Base-by-base conservation (phyloP, 2,888 invertebrate genomes). In the Steinernema carpocapsae region DNA sequence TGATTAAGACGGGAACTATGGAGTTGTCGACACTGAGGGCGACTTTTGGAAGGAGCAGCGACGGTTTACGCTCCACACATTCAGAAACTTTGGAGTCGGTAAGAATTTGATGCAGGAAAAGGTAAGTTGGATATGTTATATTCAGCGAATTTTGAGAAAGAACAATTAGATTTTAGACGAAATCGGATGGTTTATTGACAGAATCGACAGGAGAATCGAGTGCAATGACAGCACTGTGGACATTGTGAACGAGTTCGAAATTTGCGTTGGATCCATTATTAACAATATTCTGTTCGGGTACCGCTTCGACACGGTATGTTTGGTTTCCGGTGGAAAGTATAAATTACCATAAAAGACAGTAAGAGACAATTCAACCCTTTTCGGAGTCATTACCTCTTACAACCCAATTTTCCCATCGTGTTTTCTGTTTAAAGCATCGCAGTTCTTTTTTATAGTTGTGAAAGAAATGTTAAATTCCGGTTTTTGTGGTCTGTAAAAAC, bases 191-290 rank as follows among this genome's bases (percentile, higher is more conserved):
- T 70, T 75, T 7, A 48, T 59, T 19, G n/a, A 70, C 14, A 76
- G 59, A 7, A 72, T 51, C n/a, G 75, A 75, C 22, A 42, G 70
- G 0, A 70, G 70, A n/a, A 70, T 77, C 24, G 71, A 32, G 0
- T 10, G 14, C 26, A n/a, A 42, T 1, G n/a, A 32, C 24, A 59
- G 45, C 7, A 37, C 26, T n/a, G 22, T 51, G 6, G 70, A 1
- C 19, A n/a, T 75, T 6, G 17, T 43, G 19, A 76, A 42, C 19
- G 22, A 64, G n/a, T 46, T 72, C 12, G 59, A 74, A 19, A 43
- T 77, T 6, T 73, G 77, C 6, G 76, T 77, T n/a, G 77, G 77
- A 6, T 76, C 76, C 3, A 71, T 77, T 12, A 77, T 77, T 17
- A 78, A 73, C 42, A 42, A 37, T 37, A 22, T 77, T 4, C 72